Evolutionary conservation across 2,113 vertebrate species (phyloP), one percentile per base, ranked within the genome.

Genomic region (Lepus europaeus): DNA sequence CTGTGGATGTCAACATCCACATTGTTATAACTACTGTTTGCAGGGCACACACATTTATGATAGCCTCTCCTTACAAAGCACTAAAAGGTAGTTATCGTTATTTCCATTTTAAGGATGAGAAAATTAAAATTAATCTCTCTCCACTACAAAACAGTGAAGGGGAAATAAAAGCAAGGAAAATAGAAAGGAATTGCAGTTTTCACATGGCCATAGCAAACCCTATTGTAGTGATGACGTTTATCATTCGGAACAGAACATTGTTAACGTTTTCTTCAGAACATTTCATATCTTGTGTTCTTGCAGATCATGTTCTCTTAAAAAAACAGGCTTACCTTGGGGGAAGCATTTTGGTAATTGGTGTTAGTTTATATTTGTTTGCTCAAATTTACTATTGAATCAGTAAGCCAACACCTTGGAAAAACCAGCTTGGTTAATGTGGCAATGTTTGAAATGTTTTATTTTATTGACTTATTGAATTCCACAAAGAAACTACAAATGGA

Each of bases 241-340:
- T 81, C 84, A 85, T 79, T 92, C 51, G 87, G 82, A 88, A 79
- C 14, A 92, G 66, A 84, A 90, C 63, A 85, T 13, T 90, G 12
- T 27, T 80, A 49, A 77, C 11, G n/a, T 4, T 53, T 3, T 89
- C 23, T 29, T 70, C 14, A 51, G 33, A 89, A 69, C 89, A 88
- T 49, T 68, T 74, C 20, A 33, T 82, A 56, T 73, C 25, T 72
- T 81, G 9, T 63, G 45, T 64, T 88, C 70, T 93, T 33, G 31
- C 63, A 74, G 63, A 53, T 69, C 13, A 33, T 72, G 2, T 91
- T 96, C 89, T 92, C 22, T 16, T 85, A 33, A 76, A 90, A 93
- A 59, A 94, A 93, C 9, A 66, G 27, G 1, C 31, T 64, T 86
- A 64, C 59, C 33, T n/a, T 51, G 17, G 33, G 45, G 36, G 22